Evolutionary conservation across 1,140 invertebrate species (phyloP).

Genomic region (Aphis gossypii): DNA sequence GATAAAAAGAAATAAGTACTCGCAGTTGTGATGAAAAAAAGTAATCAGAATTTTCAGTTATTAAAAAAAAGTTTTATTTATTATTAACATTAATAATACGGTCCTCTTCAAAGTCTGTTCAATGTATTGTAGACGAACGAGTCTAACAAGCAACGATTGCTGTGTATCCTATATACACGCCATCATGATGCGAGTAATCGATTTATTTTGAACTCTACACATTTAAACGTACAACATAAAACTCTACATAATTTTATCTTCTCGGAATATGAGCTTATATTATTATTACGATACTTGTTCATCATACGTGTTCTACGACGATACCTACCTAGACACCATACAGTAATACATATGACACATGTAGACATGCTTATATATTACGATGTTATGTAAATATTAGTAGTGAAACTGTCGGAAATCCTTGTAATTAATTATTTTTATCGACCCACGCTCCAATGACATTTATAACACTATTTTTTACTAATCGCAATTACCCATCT

Average conservation of each 20-base stretch:
- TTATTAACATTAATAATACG: no score
- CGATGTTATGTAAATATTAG: conserved; percentile 11
- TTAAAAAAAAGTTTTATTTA: no score
- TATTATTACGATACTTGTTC: background rate
- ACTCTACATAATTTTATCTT: background rate
- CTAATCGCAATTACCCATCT: background rate
- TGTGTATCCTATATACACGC: background rate
- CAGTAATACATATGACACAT: background rate
- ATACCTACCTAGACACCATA: background rate
- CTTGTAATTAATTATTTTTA: conserved; percentile 11
- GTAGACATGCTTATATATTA: background rate
- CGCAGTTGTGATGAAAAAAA: no score
- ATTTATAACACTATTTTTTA: conserved; percentile 37
- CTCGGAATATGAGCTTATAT: background rate
- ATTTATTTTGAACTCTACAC: background rate
- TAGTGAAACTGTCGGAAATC: background rate
- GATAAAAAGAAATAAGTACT: no score
- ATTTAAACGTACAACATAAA: no score
- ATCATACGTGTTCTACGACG: background rate
- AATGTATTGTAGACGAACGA: background rate
- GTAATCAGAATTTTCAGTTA: no score
- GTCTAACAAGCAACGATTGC: background rate
- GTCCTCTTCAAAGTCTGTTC: background rate
- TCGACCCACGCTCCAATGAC: background rate
- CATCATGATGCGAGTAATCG: background rate